Evolutionary conservation across 2,113 vertebrate genomes (phyloP).

Genomic region (Chamaea fasciata): DNA sequence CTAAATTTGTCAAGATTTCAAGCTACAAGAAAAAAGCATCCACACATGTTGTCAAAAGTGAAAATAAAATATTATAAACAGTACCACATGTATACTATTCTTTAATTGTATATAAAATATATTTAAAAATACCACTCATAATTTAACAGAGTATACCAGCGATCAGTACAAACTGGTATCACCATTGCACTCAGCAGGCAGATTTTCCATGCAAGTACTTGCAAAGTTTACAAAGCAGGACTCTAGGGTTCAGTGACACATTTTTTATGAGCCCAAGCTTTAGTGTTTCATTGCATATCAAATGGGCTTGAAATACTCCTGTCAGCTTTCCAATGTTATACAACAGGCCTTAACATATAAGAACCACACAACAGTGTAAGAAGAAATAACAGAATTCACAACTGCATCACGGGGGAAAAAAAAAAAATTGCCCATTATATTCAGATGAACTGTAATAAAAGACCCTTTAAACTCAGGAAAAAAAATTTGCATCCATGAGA

Average conservation of each 20-base stretch:
- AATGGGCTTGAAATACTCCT: not conserved
- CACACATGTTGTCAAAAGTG: not conserved
- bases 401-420: not conserved
- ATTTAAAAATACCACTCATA: not conserved
- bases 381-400: not conserved
- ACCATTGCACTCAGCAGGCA: not conserved
- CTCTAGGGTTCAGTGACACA: not conserved
- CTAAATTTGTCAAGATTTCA: conserved; percentile 95
- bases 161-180: not conserved
- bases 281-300: not conserved
- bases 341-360: not conserved
- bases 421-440: not conserved
- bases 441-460: not conserved
- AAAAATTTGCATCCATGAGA: not conserved
- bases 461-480: not conserved
- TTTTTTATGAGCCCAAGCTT: not conserved
- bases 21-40: conserved; percentile 74
- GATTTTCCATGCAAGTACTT: not conserved
- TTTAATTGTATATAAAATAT: not conserved
- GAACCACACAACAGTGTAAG: not conserved
- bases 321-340: not conserved
- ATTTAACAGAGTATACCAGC: not conserved
- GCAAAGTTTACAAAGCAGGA: not conserved
- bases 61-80: not conserved
- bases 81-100: not conserved